Conservation (phyloP, 1,140 invertebrate species). For the Drosophila paulistorum region DNA sequence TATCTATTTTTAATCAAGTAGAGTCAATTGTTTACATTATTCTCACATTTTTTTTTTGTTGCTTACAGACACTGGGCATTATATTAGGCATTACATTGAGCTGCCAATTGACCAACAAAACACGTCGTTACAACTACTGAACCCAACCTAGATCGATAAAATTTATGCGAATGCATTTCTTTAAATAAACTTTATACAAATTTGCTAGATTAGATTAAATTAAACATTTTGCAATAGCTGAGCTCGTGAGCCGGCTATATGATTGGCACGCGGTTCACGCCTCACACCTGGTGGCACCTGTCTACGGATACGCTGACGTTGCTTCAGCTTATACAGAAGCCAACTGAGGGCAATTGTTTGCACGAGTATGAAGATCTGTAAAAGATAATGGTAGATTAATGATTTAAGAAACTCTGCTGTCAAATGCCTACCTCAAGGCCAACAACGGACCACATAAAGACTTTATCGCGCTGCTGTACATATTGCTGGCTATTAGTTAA, state of each 20-base stretch:
- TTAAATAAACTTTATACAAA: slow-evolving; percentile 54
- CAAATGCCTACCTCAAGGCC: slow-evolving; percentile 67
- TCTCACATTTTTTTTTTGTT: slow-evolving; percentile 6
- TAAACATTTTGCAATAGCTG: slow-evolving; percentile 55
- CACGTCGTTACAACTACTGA: slow-evolving; percentile 67
- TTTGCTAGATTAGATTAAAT: slow-evolving; percentile 19
- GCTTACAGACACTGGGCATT: slow-evolving; percentile 65
- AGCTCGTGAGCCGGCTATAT: slow-evolving; percentile 56
- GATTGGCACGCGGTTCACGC: slow-evolving; percentile 61
- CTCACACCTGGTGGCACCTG: slow-evolving; percentile 67
- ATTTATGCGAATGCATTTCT: slow-evolving; percentile 38
- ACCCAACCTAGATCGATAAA: slow-evolving; percentile 35
- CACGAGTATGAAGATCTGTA: slow-evolving; percentile 62
- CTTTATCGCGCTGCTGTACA: slow-evolving; percentile 64
- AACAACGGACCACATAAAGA: slow-evolving; percentile 70
- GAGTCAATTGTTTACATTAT: not conserved
- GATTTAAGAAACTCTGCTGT: slow-evolving; percentile 7
- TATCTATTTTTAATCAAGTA: not conserved
- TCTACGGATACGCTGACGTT: slow-evolving; percentile 37
- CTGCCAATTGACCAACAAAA: slow-evolving; percentile 71
- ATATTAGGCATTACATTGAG: slow-evolving; percentile 64
- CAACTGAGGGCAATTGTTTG: slow-evolving; percentile 56
- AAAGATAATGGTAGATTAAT: not conserved
- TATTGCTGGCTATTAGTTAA: slow-evolving; percentile 45
- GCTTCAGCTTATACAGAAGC: slow-evolving; percentile 59